phyloP scores from a whole-genome alignment of 2,888 invertebrate genomes.

The Amphipoea oculea region DNA sequence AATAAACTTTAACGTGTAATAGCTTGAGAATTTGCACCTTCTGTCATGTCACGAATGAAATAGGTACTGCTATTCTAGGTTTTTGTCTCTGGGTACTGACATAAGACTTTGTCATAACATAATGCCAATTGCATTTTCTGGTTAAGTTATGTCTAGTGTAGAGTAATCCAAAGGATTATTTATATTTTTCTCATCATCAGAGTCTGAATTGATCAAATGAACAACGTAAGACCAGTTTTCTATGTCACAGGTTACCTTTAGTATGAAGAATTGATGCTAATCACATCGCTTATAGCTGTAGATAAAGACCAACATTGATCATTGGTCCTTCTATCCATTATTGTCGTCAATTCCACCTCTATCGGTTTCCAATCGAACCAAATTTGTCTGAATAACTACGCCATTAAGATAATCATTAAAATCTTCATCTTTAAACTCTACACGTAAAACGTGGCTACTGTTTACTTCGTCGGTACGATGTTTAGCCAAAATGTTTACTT shows the following conservation, averaged over 20 bases:
- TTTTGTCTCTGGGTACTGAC: constrained; percentile 7
- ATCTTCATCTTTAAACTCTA: constrained; percentile 24
- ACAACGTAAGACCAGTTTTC: background rate
- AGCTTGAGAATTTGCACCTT: constrained; percentile 56
- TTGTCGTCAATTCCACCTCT: background rate
- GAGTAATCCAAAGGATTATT: background rate
- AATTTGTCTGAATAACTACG: constrained; percentile 8
- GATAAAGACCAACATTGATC: background rate
- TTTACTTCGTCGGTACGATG: constrained; percentile 55
- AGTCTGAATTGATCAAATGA: background rate
- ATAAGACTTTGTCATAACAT: constrained; percentile 8
- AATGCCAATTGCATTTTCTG: background rate
- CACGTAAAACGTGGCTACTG: constrained; percentile 51
- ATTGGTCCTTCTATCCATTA: background rate
- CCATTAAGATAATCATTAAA: constrained; percentile 17
- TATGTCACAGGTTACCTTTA: background rate
- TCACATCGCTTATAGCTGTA: background rate
- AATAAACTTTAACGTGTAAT: constrained; percentile 45
- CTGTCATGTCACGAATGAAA: constrained; percentile 36
- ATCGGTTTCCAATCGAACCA: background rate
- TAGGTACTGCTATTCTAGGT: constrained; percentile 15
- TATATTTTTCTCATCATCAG: background rate
- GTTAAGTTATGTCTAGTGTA: background rate
- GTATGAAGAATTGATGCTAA: too few relatives aligned
- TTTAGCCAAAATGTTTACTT: constrained; percentile 61